Evolutionary conservation across 2,113 vertebrate genomes (phyloP).

Genomic region (Arizona elegans): DNA sequence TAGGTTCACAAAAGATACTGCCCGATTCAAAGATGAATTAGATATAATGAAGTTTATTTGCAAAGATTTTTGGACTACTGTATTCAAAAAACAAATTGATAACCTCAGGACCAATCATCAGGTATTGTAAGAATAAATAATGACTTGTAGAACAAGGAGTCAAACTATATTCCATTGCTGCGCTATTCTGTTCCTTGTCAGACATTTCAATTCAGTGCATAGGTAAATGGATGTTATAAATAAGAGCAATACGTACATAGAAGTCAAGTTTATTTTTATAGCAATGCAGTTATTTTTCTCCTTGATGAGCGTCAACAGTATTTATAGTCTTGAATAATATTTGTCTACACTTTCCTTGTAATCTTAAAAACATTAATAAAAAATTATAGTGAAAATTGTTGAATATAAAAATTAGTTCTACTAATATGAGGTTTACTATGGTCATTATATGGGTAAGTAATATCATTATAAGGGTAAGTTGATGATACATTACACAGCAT

Average conservation of each 20-base stretch:
- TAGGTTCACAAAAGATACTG: slow-evolving; percentile 93
- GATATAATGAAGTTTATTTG: slow-evolving; percentile 98
- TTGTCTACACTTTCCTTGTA: neutral
- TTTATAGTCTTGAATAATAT: neutral
- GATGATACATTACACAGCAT: neutral
- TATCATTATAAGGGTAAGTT: neutral
- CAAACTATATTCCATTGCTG: neutral
- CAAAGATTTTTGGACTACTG: slow-evolving; percentile 95
- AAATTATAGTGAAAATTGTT: neutral
- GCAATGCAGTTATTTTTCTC: neutral
- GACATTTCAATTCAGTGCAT: neutral
- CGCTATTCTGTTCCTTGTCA: neutral
- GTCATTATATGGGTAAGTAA: neutral
- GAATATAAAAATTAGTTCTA: neutral
- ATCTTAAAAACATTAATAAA: neutral
- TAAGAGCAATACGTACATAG: neutral
- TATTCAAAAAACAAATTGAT: slow-evolving; percentile 96
- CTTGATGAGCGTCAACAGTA: neutral
- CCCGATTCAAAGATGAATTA: slow-evolving; percentile 94
- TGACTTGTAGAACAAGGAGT: neutral
- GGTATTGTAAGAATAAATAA: slow-evolving; percentile 64
- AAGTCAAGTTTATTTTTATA: neutral
- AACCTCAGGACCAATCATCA: slow-evolving; percentile 94
- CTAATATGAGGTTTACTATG: neutral
- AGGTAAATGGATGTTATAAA: neutral